Evolutionary conservation across 2,888 invertebrate species (phyloP), one percentile per base, ranked within the genome.

Genomic region (Xestia xanthographa): DNA sequence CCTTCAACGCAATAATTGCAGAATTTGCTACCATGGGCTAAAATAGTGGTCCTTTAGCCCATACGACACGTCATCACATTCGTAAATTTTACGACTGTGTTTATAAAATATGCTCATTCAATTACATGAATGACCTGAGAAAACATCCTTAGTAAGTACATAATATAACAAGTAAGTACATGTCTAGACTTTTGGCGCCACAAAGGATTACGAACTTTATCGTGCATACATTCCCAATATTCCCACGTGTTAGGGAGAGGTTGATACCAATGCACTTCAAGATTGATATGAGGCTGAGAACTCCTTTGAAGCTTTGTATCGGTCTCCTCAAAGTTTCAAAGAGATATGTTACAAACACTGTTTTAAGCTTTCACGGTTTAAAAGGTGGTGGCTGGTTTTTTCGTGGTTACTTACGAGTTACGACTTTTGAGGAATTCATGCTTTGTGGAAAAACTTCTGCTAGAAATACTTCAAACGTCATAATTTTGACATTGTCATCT

Each of bases 181-280:
- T 68, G 90, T 89, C 89, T 89, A 87, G 88, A 89, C 89, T 77
- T 72, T 53, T 53, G 90, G 85, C 87, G 87, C 85, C 86, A 66
- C 65, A 34, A 62, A 70, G 74, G 66, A 80, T 71, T 84, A 80
- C 60, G 29, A 65, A 72, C 45, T 72, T 82, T 83, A 85, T 83
- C 83, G 45, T 78, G 63, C 72, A 69, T 76, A 71, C 74, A 66
- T 80, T 73, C 34, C 72, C 41, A n/a, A 22, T 41, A 41, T 83
- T 85, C 77, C 82, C 83, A 85, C 82, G 85, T 20, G 20, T 20
- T 60, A 62, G 48, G 41, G 66, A 53, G 26, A 67, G 20, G 22
- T 12, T 62, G 66, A 62, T 84, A 81, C 84, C 67, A 70, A 73
- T 83, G 74, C 85, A 74, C 58, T 76, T 77, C 72, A 4, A 56